A percentile compares a stretch with the other conserved stretches of the same genome.
phyloP scores from a whole-genome alignment of 2,797 vertebrate species.

The Hoplostethus atlanticus region DNA sequence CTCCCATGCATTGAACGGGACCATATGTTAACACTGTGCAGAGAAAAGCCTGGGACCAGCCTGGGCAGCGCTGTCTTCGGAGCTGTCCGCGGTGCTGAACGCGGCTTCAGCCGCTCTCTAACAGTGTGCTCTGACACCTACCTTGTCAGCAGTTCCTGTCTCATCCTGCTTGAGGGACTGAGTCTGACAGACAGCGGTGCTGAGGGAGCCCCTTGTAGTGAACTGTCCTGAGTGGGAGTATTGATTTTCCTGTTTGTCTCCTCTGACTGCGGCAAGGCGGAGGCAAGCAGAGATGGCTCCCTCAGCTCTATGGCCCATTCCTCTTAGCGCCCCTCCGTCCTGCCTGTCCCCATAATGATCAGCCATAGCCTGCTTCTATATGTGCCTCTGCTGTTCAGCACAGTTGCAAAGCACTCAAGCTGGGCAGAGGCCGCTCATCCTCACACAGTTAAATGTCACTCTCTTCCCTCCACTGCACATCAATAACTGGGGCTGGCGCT shows the following conservation, averaged over 20 bases:
- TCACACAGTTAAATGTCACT: slow-evolving; percentile 77
- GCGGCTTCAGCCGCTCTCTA: slow-evolving; percentile 61
- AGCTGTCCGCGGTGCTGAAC: slow-evolving; percentile 75
- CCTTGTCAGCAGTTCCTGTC: slow-evolving; percentile 80
- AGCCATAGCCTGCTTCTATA: slow-evolving; percentile 34
- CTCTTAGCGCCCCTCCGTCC: slow-evolving; percentile 25
- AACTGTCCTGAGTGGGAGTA: slow-evolving; percentile 81
- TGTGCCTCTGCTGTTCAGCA: slow-evolving; percentile 34
- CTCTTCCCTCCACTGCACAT: slow-evolving; percentile 66
- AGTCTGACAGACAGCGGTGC: slow-evolving; percentile 78
- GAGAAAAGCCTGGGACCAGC: slow-evolving; percentile 1
- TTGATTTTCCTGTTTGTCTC: slow-evolving; percentile 83
- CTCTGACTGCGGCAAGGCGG: slow-evolving; percentile 71
- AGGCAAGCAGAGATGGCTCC: slow-evolving; percentile 67
- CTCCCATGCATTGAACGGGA: slow-evolving; percentile 14
- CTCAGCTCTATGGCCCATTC: slow-evolving; percentile 46
- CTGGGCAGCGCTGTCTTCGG: slow-evolving; percentile 16
- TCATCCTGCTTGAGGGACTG: slow-evolving; percentile 69
- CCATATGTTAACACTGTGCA: slow-evolving; percentile 7
- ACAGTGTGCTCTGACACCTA: slow-evolving; percentile 77
- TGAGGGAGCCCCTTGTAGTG: slow-evolving; percentile 77
- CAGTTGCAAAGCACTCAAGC: slow-evolving; percentile 34
- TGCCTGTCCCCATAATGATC: slow-evolving; percentile 33
- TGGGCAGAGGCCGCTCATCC: slow-evolving; percentile 49
- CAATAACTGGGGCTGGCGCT: slow-evolving; percentile 63